Conservation (phyloP, 2,113 vertebrate genomes). For the Nibea coibor region DNA sequence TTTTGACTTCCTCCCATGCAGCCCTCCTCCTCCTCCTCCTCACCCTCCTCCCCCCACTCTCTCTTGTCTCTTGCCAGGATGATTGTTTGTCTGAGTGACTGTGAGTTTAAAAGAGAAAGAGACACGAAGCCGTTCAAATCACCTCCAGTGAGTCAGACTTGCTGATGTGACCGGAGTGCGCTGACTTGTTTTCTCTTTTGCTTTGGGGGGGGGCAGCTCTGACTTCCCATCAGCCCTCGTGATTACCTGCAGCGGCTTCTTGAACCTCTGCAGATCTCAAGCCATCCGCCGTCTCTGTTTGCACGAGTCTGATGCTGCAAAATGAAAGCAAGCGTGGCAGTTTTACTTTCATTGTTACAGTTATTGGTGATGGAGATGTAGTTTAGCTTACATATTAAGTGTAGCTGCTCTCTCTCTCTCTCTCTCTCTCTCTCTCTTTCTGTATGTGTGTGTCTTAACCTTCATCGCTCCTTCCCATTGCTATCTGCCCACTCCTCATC, state of each 20-base stretch:
- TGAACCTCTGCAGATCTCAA: slow-evolving; percentile 17
- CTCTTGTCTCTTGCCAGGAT: background rate
- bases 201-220: slow-evolving; percentile 11
- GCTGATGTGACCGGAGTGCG: background rate
- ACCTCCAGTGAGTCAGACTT: slow-evolving; percentile 10
- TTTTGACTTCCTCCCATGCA: slow-evolving; percentile 63
- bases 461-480: slow-evolving; percentile 49
- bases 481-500: slow-evolving; percentile 63
- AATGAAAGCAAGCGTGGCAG: slow-evolving; percentile 43
- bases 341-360: slow-evolving; percentile 44
- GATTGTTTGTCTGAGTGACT: slow-evolving; percentile 27
- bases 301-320: slow-evolving; percentile 51
- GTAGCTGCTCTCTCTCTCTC: slow-evolving; percentile 2
- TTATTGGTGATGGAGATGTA: slow-evolving; percentile 26
- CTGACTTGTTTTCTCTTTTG: background rate
- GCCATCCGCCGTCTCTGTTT: slow-evolving; percentile 20
- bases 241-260: slow-evolving; percentile 31
- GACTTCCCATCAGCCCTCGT: slow-evolving; percentile 13
- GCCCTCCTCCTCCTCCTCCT: background rate
- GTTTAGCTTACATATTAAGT: slow-evolving; percentile 12
- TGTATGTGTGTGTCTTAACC: slow-evolving; percentile 38
- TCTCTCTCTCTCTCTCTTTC: too few species aligned
- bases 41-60: too few species aligned
- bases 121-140: background rate
- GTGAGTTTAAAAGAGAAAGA: slow-evolving; percentile 6